Conservation (phyloP, 2,797 vertebrate species). For the Chromis chromis region DNA sequence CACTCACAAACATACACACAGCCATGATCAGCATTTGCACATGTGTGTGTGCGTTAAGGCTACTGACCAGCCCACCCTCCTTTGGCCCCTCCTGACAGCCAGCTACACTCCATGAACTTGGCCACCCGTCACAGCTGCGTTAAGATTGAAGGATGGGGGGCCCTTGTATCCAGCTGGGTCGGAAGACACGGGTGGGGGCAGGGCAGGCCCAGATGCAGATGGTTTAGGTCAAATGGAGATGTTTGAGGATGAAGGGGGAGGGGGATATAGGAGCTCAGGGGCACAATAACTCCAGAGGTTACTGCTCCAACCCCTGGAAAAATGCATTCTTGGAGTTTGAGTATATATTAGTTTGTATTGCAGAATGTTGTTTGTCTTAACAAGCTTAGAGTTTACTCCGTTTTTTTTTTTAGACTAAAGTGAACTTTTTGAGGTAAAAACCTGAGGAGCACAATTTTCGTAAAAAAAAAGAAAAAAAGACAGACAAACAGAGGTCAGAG, state of each 20-base stretch:
- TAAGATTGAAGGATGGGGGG: constrained; percentile 82
- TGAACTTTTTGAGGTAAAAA: constrained; percentile 29
- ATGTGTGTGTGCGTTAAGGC: constrained; percentile 38
- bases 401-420: background rate
- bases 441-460: too few relatives aligned
- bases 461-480: too few relatives aligned
- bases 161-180: constrained; percentile 83
- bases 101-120: constrained; percentile 82
- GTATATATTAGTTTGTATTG: constrained; percentile 54
- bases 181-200: constrained; percentile 77
- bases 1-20: constrained; percentile 77
- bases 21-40: constrained; percentile 53
- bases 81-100: constrained; percentile 73
- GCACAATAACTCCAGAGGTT: constrained; percentile 80
- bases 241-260: constrained; percentile 79
- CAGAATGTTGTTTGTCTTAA: constrained; percentile 34
- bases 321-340: constrained; percentile 62
- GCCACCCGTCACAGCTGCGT: constrained; percentile 83
- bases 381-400: background rate
- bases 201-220: constrained; percentile 82
- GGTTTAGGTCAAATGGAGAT: constrained; percentile 85
- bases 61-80: constrained; percentile 75
- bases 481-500: background rate
- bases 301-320: constrained; percentile 63
- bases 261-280: constrained; percentile 76